Percentiles rank a stretch among this genome's conserved stretches.
phyloP scores from a whole-genome alignment of 1,140 invertebrate species.

The Lanistes nyassanus region DNA sequence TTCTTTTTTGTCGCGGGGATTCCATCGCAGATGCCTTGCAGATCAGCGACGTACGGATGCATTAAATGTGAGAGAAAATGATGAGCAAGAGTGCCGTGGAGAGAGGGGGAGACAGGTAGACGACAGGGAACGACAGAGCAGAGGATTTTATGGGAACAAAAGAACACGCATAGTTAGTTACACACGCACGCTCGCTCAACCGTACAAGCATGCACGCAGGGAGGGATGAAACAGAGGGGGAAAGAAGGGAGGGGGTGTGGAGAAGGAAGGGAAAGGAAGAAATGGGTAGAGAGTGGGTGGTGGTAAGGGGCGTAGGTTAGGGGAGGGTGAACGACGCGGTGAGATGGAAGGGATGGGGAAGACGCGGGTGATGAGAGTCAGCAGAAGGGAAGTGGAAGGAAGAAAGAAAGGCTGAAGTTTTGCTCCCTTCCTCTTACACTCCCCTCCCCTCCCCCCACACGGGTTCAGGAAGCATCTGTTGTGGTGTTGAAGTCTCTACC shows the following conservation, averaged over 20 bases:
- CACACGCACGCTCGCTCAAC: neutral
- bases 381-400: neutral
- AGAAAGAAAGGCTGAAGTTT: neutral
- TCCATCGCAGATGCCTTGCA: neutral
- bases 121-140: too few relatives aligned
- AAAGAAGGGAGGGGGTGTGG: neutral
- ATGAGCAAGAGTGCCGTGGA: too few relatives aligned
- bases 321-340: neutral
- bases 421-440: too few relatives aligned
- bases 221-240: neutral
- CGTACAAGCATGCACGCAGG: neutral
- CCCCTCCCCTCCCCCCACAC: neutral
- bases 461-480: neutral
- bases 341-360: neutral
- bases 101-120: too few relatives aligned
- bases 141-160: too few relatives aligned
- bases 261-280: neutral
- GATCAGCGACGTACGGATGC: too few relatives aligned
- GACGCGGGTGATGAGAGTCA: neutral
- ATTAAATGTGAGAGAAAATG: too few relatives aligned
- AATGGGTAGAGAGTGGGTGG: neutral
- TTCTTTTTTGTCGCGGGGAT: neutral
- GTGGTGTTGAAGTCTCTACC: constrained; percentile 7
- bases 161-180: too few relatives aligned
- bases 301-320: neutral